Evolutionary conservation across 2,797 vertebrate species (phyloP), one percentile per base, ranked within the genome.

Genomic region (Esox masquinongy): DNA sequence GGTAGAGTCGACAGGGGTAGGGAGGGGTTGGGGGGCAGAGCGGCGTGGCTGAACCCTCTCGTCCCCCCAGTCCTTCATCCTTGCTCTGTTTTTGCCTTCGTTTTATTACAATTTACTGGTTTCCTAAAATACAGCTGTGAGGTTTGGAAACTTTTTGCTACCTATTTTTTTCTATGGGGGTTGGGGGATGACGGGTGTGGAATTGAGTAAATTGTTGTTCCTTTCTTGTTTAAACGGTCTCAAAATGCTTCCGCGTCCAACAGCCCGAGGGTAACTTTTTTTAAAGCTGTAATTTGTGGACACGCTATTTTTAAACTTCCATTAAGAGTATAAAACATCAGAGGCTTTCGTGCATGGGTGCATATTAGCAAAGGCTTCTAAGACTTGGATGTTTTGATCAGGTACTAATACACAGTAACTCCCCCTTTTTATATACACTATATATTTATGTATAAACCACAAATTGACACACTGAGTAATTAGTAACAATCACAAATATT

Each of bases 251-350:
- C 73, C 73, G 68, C 64, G 53, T 67, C 24, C 51, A 66, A 2
- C 47, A 72, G 73, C 69, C 68, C 67, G 50, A 70, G 56, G 71
- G 68, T 68, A 43, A 39, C 26, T 72, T 68, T 76, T 43, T 1
- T 74, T 69, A 83, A 76, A 79, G 43, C 79, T 72, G 72, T 74
- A 56, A 83, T 78, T 83, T 78, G 74, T 75, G 67, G 47, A 56
- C 71, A 72, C 6, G 22, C 71, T 74, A 63, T 75, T 70, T 79
- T 76, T 72, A 51, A 68, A 63, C 64, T 31, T 29, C 68, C 31
- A 77, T 72, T 67, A 59, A 59, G 34, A 67, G 26, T 36, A 26
- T 17, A 77, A 71, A 75, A 74, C 72, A 66, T 19, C 14, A 17
- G 68, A 59, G 53, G 53, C 53, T 22, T 59, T 59, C 19, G 22